phyloP scores from a whole-genome alignment of 2,888 invertebrate species.

The Pachycephus smyrnensis region DNA sequence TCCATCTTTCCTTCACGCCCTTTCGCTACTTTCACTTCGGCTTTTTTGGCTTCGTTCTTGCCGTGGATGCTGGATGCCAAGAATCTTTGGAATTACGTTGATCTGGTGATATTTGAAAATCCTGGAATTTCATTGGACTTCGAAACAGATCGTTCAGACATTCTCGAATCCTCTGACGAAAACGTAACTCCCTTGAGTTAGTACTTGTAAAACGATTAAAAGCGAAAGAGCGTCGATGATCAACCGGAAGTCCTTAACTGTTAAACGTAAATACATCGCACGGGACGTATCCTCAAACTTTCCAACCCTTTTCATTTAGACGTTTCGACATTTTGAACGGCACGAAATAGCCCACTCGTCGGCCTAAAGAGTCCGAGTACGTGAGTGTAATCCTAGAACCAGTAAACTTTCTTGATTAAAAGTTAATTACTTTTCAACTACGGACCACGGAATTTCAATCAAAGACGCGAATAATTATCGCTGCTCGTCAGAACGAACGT shows the following conservation, averaged over 20 bases:
- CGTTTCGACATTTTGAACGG: conserved; percentile 55
- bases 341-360: conserved; percentile 20
- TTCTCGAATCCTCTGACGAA: neutral
- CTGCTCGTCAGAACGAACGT: neutral
- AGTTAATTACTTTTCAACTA: conserved; percentile 60
- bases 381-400: conserved; percentile 39
- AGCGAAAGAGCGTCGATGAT: neutral
- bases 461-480: conserved; percentile 53
- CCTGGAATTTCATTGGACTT: neutral
- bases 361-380: conserved; percentile 17
- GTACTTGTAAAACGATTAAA: neutral
- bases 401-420: conserved; percentile 60
- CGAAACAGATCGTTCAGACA: neutral
- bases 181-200: neutral
- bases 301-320: conserved; percentile 37
- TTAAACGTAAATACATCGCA: no score
- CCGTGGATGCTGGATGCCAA: neutral
- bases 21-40: neutral
- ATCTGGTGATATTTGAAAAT: neutral
- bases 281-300: conserved; percentile 32
- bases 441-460: conserved; percentile 59
- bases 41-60: neutral
- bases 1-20: neutral
- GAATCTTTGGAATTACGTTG: neutral
- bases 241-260: neutral